A percentile compares a stretch with the other conserved stretches of the same genome.
Evolutionary conservation across 2,888 invertebrate genomes (phyloP).

Genomic region (Torymus texanus): DNA sequence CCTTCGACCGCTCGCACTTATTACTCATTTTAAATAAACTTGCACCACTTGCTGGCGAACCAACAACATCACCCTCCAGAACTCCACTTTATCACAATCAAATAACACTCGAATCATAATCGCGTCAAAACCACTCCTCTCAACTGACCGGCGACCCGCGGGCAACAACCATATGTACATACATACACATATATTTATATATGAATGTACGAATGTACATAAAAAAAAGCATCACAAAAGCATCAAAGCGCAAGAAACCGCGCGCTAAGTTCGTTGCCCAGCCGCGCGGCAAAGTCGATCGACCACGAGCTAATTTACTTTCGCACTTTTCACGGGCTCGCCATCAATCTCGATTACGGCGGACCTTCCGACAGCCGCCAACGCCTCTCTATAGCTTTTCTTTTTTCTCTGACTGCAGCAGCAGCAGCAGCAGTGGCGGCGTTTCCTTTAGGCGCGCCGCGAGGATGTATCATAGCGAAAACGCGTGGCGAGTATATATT

Average conservation of each 20-base stretch:
- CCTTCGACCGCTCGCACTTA: no score
- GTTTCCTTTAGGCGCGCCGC: slow-evolving; percentile 18
- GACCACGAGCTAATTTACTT: slow-evolving; percentile 62
- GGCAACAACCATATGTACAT: no score
- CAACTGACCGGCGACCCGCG: no score
- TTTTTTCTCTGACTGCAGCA: slow-evolving; percentile 32
- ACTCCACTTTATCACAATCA: no score
- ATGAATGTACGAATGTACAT: no score
- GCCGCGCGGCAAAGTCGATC: slow-evolving; percentile 40
- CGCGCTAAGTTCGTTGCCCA: background rate
- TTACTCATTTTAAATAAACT: no score
- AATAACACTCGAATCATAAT: no score
- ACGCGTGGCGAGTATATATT: slow-evolving; percentile 11
- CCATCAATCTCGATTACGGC: slow-evolving; percentile 70
- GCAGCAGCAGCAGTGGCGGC: background rate
- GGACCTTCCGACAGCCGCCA: slow-evolving; percentile 67
- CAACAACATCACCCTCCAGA: no score
- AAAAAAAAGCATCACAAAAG: no score
- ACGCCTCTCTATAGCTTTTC: slow-evolving; percentile 60
- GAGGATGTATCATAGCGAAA: slow-evolving; percentile 13
- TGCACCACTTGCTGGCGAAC: no score
- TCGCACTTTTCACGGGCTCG: slow-evolving; percentile 63
- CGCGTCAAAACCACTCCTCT: no score
- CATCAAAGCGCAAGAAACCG: background rate
- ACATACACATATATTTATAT: no score